Evolutionary conservation across 92 coral and sea anemone species (phyloP).

Genomic region (Paramuricea clavata): DNA sequence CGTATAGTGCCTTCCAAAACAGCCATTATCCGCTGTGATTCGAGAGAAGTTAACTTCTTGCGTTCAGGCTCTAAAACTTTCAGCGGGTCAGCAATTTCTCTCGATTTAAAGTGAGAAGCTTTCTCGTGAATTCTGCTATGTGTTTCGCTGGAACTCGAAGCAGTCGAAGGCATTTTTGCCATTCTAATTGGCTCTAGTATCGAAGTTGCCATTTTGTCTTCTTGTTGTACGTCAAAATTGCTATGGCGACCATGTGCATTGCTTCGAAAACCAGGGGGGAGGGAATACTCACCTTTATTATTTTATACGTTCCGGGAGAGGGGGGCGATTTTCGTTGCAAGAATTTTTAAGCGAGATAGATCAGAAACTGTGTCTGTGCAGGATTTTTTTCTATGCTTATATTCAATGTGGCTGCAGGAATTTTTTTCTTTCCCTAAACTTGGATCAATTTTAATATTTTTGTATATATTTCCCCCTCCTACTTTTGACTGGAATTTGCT

Average conservation of each 20-base stretch:
- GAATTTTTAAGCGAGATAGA: too few relatives aligned
- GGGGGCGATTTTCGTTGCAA: background rate
- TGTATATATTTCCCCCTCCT: too few relatives aligned
- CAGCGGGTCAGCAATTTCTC: conserved; percentile 84
- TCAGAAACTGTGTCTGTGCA: too few relatives aligned
- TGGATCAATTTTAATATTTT: too few relatives aligned
- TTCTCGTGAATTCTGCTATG: conserved; percentile 79
- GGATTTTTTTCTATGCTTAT: too few relatives aligned
- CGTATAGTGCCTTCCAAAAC: conserved; percentile 90
- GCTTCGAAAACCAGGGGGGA: background rate
- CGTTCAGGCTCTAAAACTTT: conserved; percentile 94
- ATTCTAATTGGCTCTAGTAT: conserved; percentile 72
- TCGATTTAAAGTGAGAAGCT: conserved; percentile 67
- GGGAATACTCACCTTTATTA: too few relatives aligned
- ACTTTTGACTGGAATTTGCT: too few relatives aligned
- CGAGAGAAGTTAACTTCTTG: conserved; percentile 95
- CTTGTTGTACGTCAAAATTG: conserved; percentile 59
- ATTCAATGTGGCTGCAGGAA: too few relatives aligned
- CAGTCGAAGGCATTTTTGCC: conserved; percentile 91
- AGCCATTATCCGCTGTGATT: conserved; percentile 94
- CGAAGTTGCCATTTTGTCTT: conserved; percentile 78
- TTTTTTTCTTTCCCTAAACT: too few relatives aligned
- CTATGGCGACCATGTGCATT: conserved; percentile 60
- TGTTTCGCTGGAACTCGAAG: conserved; percentile 88
- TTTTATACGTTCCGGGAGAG: background rate